phyloP scores from a whole-genome alignment of 2,113 vertebrate genomes.

The Aptenodytes patagonicus region DNA sequence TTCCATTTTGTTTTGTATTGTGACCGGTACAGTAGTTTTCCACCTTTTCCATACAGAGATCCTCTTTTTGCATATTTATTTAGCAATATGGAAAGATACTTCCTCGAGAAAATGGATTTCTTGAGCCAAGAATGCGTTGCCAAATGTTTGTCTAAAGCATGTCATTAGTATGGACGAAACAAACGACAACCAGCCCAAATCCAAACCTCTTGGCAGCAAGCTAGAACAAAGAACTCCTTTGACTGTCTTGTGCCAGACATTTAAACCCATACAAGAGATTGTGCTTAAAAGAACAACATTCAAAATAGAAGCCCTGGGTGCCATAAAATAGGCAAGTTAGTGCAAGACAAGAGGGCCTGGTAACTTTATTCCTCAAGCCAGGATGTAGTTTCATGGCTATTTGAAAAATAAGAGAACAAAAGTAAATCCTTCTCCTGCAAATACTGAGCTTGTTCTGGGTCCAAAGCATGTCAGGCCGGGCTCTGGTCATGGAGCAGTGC shows the following conservation, averaged over 20 bases:
- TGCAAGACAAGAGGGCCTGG: neutral
- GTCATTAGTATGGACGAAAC: neutral
- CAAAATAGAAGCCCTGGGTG: neutral
- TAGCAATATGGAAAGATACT: neutral
- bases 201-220: slow-evolving; percentile 9
- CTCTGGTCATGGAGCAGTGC: neutral
- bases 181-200: neutral
- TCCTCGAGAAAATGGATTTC: neutral
- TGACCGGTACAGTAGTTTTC: neutral
- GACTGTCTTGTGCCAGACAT: neutral
- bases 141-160: slow-evolving; percentile 4
- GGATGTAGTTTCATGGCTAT: neutral
- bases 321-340: neutral
- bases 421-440: neutral
- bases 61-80: neutral
- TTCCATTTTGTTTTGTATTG: neutral
- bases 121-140: neutral
- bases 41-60: neutral
- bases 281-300: neutral
- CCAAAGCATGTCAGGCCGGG: neutral
- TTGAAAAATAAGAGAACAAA: neutral
- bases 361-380: neutral
- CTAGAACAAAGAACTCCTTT: neutral
- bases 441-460: neutral
- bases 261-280: neutral